These are phyloP conservation scores for Willowsia nigromaculata DNA, from an alignment of 2,888 invertebrate species.

Conservation along the genomic window DNA sequence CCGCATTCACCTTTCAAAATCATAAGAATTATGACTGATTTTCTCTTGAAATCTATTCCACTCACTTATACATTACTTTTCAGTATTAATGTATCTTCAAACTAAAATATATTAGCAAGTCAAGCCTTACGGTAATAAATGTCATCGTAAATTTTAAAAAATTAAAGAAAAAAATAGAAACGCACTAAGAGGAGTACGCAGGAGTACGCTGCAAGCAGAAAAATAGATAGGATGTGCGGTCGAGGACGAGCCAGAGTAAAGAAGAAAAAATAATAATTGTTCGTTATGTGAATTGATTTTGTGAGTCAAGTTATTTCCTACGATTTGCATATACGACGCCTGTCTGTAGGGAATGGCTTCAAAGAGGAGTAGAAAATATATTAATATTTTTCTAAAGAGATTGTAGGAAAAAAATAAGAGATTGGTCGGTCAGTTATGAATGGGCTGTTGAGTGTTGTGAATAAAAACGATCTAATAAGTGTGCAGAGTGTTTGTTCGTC, in stretches of 20 bases:
- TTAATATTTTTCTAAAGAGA: not conserved
- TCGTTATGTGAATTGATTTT: not conserved
- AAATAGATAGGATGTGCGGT: not conserved
- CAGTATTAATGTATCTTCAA: conserved; percentile 1
- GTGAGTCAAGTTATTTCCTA: not conserved
- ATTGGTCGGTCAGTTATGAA: not conserved
- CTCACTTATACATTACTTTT: not conserved
- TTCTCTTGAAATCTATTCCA: conserved; percentile 32
- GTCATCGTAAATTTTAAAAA: conserved; percentile 37
- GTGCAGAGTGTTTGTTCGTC: not conserved
- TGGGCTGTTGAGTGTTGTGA: not conserved
- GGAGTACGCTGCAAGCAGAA: not conserved
- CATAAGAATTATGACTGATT: conserved; percentile 19
- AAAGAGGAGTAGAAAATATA: not conserved
- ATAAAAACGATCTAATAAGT: not conserved
- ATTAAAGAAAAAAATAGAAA: not conserved
- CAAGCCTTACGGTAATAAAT: conserved; percentile 29
- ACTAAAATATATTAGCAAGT: conserved; percentile 32
- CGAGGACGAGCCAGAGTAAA: not conserved
- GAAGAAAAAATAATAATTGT: conserved; percentile 18
- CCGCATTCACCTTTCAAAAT: conserved; percentile 27
- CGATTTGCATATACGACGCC: not conserved
- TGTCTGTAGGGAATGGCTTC: not conserved
- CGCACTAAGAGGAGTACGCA: no score
- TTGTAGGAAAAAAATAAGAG: not conserved